Evolutionary conservation across 2,888 invertebrate genomes (phyloP).

Genomic region (Napeogenes inachia): DNA sequence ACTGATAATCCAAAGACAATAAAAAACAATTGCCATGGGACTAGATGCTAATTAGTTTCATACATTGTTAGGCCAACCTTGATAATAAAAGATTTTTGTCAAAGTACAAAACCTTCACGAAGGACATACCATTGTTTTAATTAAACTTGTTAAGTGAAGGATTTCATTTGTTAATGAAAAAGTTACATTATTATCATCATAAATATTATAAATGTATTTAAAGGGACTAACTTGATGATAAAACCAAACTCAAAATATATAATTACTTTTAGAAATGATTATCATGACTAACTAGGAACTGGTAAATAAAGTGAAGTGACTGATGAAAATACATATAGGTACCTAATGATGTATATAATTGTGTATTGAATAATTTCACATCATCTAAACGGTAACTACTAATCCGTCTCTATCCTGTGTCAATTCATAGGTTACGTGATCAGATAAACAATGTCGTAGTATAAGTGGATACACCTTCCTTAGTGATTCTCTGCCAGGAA

Average conservation of each 20-base stretch:
- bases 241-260: too few relatives aligned
- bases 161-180: not conserved
- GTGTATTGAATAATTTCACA: not conserved
- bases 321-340: not conserved
- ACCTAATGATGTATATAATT: not conserved
- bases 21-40: constrained; percentile 38
- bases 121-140: constrained; percentile 18
- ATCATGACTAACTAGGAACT: too few relatives aligned
- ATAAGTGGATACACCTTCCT: constrained; percentile 37
- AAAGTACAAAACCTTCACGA: constrained; percentile 14
- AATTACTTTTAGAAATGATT: too few relatives aligned
- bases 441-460: constrained; percentile 37
- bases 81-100: constrained; percentile 23
- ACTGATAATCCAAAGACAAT: constrained; percentile 34
- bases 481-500: constrained; percentile 41
- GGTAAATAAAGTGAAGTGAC: too few relatives aligned
- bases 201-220: too few relatives aligned
- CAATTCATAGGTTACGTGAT: constrained; percentile 35
- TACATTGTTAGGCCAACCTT: constrained; percentile 56
- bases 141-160: not conserved
- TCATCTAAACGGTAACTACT: constrained; percentile 9
- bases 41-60: constrained; percentile 49
- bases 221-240: too few relatives aligned
- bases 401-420: constrained; percentile 18
- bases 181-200: too few relatives aligned